phyloP scores from a whole-genome alignment of 2,113 vertebrate genomes.

The Silurus asotus region DNA sequence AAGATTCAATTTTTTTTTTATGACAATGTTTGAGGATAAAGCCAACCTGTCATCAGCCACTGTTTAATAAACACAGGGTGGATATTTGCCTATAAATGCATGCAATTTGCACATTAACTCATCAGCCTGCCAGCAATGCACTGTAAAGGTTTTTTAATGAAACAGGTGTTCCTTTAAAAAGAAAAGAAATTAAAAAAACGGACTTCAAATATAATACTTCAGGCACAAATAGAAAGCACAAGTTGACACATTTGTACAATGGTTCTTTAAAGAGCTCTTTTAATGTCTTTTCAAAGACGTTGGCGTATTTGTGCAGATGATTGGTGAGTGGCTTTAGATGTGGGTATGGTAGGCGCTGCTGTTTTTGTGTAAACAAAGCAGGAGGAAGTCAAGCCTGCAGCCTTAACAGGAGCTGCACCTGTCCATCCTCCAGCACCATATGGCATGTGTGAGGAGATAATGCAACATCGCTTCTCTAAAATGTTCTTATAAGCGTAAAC shows the following conservation, averaged over 20 bases:
- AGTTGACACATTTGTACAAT: too few species aligned
- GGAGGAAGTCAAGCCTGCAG: conserved; percentile 58
- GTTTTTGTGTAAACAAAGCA: conserved; percentile 67
- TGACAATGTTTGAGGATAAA: conserved; percentile 45
- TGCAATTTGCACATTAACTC: background rate
- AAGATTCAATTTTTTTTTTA: conserved; percentile 40
- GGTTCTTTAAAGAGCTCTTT: background rate
- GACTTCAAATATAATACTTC: background rate
- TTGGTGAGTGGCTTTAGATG: conserved; percentile 3
- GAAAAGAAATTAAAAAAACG: background rate
- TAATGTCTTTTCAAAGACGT: background rate
- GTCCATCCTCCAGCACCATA: conserved; percentile 63
- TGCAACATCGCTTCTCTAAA: background rate
- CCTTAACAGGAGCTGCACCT: conserved; percentile 67
- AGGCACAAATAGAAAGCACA: background rate
- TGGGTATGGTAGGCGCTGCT: background rate
- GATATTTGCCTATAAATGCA: background rate
- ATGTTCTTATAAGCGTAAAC: background rate
- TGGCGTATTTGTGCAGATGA: background rate
- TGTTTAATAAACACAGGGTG: conserved; percentile 51
- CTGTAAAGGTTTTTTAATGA: background rate
- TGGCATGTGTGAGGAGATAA: conserved; percentile 52
- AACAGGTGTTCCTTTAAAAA: too few species aligned
- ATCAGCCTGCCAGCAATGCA: background rate
- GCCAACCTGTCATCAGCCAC: conserved; percentile 41